A percentile compares a stretch with the other conserved stretches of the same genome.
Conservation (phyloP, 2,888 invertebrate species). For the Julus scanicus region DNA sequence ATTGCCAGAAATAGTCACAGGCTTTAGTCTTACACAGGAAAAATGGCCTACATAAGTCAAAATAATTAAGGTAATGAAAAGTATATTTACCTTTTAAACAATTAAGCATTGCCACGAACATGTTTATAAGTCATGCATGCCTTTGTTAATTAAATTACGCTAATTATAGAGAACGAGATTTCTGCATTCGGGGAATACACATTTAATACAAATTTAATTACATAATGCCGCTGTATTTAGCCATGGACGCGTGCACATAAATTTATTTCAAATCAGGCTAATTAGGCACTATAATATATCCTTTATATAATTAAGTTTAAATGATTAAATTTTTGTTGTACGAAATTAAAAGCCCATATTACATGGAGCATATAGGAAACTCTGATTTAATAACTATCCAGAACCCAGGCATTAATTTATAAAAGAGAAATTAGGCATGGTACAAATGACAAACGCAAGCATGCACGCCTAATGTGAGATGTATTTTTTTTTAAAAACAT, state of each 20-base stretch:
- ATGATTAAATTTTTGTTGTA: slow-evolving; percentile 31
- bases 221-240: slow-evolving; percentile 30
- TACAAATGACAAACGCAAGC: slow-evolving; percentile 30
- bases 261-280: slow-evolving; percentile 2
- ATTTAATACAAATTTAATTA: slow-evolving; percentile 43
- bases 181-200: slow-evolving; percentile 36
- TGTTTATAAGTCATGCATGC: slow-evolving; percentile 2
- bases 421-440: slow-evolving; percentile 25
- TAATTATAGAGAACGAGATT: slow-evolving; percentile 34
- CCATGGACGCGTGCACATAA: slow-evolving; percentile 31
- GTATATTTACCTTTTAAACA: not conserved
- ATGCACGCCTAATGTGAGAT: slow-evolving; percentile 20
- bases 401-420: slow-evolving; percentile 6
- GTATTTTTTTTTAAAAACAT: not conserved
- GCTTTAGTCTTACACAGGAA: not conserved
- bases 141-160: slow-evolving; percentile 38
- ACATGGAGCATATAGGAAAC: slow-evolving; percentile 13
- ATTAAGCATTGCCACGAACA: not conserved
- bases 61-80: not conserved
- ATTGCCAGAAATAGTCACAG: not conserved
- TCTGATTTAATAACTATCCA: slow-evolving; percentile 40
- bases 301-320: slow-evolving; percentile 40
- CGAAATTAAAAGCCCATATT: slow-evolving; percentile 24
- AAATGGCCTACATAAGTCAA: not conserved
- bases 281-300: slow-evolving; percentile 10